Base-by-base conservation (phyloP, 2,888 invertebrate genomes). In the Hemistola chrysoprasaria region DNA sequence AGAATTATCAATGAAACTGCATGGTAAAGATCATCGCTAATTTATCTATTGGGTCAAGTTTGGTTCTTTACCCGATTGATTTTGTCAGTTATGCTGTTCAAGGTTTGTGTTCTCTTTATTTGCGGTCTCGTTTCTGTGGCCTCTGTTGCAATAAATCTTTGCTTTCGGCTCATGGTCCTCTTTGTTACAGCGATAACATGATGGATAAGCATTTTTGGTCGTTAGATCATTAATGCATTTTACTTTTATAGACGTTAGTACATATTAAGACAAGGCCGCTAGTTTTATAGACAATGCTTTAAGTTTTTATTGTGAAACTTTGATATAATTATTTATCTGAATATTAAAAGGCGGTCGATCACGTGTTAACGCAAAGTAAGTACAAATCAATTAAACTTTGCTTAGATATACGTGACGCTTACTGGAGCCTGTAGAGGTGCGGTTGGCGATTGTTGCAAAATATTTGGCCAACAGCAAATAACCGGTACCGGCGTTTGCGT, bases 31-130 rank as follows among this genome's bases (percentile, higher is more conserved):
- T 78, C 78, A 81, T 73, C 78, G 79, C 79, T 76, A 71, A 77
- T 75, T 75, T 72, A 70, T 49, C 65, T 84, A 81, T 82, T 84
- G 78, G 86, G 84, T 87, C 85, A 86, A 85, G 85, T 80, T 82
- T 85, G 80, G 79, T 76, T 71, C 71, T 58, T 70, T 80, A 78
- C 77, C 80, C 82, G 86, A 86, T 87, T 81, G 86, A 87, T 88
- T 88, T 87, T 85, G 85, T 85, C 85, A 85, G 88, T 86, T 85
- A 85, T 78, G 65, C 71, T 71, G 71, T 74, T 86, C 88, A 88
- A 88, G 88, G 88, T 85, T 71, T 71, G 75, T 83, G 79, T 83
- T 87, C 86, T 88, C 87, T 86, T 87, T 88, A 85, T 84, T 85
- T 81, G 86, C 85, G 80, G 81, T 86, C 83, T 84, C 69, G 83